phyloP scores from a whole-genome alignment of 2,113 vertebrate genomes.

The Melozone crissalis region DNA sequence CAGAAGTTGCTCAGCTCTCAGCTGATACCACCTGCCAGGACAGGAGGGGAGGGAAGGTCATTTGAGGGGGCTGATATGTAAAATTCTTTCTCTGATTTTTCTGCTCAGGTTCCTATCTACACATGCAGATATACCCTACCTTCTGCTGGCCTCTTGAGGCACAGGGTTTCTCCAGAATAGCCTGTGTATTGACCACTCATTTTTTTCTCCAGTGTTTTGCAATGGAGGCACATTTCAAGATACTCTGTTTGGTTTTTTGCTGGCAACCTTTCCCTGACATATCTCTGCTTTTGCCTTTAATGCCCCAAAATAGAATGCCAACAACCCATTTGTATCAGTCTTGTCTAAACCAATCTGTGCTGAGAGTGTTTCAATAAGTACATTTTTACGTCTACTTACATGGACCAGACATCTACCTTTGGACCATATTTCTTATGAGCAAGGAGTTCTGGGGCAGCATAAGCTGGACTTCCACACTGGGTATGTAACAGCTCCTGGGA shows the following conservation, averaged over 20 bases:
- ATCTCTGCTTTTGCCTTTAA: background rate
- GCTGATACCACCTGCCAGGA: background rate
- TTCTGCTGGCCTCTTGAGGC: background rate
- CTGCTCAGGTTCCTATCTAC: background rate
- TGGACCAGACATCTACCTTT: slow-evolving; percentile 87
- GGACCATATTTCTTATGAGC: slow-evolving; percentile 85
- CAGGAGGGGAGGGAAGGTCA: background rate
- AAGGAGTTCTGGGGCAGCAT: slow-evolving; percentile 83
- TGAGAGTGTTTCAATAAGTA: background rate
- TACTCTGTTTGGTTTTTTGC: background rate
- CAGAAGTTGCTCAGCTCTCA: background rate
- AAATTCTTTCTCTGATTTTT: background rate
- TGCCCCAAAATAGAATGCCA: background rate
- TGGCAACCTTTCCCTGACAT: background rate
- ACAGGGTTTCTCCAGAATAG: background rate
- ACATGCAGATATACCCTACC: background rate
- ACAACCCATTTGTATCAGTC: background rate
- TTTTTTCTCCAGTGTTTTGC: background rate
- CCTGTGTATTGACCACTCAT: background rate
- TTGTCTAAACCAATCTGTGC: background rate
- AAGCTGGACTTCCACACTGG: slow-evolving; percentile 84
- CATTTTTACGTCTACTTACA: slow-evolving; percentile 74
- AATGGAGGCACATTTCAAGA: background rate
- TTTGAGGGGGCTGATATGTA: accelerated
- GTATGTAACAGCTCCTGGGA: slow-evolving; percentile 83